Evolutionary conservation across 1,140 invertebrate genomes (phyloP), one percentile per base, ranked within the genome.

Genomic region (Apis laboriosa): DNA sequence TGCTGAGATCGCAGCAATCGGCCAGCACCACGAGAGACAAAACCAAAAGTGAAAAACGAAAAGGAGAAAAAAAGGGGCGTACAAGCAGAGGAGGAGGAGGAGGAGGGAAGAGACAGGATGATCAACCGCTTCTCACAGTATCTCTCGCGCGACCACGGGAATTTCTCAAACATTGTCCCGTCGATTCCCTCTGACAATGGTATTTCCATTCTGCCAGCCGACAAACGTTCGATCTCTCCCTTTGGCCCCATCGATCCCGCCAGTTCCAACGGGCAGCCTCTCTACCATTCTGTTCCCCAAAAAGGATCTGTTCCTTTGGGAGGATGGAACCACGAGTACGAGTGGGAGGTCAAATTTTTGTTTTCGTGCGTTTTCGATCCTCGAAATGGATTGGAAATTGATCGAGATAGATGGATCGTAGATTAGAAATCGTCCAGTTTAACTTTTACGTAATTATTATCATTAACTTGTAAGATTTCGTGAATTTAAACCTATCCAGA

Each of bases 151-250:
- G 77, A 75, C 49, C 76, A 64, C 76, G 82, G 58, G 86, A 87
- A 87, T 88, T 87, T 88, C 86, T 85, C 84, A 85, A 89, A 88
- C 86, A 86, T 88, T 84, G 78, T 86, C 75, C 84, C 83, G 87
- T 89, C 84, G 71, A 75, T 78, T 63, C 63, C 19, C 24, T 67
- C 71, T 53, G 81, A 84, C 88, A 86, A 86, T 86, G 81, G 80
- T 80, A 88, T 89, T 88, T 88, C 87, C 88, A 88, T 88, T 88
- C 86, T 51, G 73, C 77, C 67, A 68, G 75, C 90, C 89, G 88
- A 91, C 89, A 90, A 91, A 91, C 90, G 88, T 83, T 84, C 77
- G 75, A 83, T 80, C 83, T 76, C 71, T 43, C 34, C 34, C 72
- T 83, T 67, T 53, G 71, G 74, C 72, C 67, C 79, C 81, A 84